phyloP scores from a whole-genome alignment of 2,113 vertebrate species.

The Cisticola juncidis region DNA sequence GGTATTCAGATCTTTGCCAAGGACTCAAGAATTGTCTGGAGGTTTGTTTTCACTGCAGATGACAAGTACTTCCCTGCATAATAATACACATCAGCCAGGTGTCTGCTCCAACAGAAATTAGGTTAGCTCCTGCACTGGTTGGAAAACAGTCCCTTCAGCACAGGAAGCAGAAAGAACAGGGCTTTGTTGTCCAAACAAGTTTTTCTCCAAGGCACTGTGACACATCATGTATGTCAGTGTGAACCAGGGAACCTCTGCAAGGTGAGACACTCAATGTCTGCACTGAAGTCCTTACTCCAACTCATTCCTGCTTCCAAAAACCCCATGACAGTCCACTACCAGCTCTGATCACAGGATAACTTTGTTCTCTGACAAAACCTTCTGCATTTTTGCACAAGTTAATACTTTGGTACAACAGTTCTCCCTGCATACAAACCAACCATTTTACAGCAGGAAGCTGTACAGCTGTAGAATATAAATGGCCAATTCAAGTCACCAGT shows the following conservation, averaged over 20 bases:
- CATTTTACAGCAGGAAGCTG: neutral
- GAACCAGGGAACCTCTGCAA: neutral
- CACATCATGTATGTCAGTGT: fast-evolving
- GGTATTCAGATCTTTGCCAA: neutral
- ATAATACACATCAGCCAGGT: neutral
- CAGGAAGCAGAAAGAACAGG: neutral
- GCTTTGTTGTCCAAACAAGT: neutral
- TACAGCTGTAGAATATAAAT: neutral
- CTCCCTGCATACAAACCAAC: neutral
- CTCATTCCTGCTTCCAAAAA: neutral
- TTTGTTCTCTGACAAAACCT: neutral
- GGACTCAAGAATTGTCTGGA: neutral
- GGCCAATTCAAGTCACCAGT: neutral
- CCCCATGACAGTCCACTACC: too few relatives aligned
- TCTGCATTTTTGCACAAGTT: neutral
- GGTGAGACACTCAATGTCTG: neutral
- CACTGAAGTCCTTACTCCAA: neutral
- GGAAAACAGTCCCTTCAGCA: neutral
- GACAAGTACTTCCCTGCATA: neutral
- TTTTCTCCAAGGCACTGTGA: neutral
- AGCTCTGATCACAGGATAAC: neutral
- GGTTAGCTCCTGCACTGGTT: neutral
- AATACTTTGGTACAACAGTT: neutral
- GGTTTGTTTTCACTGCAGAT: neutral
- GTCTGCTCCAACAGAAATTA: neutral